Evolutionary conservation across 1,140 invertebrate species (phyloP).

Genomic region (Nasonia vitripennis): DNA sequence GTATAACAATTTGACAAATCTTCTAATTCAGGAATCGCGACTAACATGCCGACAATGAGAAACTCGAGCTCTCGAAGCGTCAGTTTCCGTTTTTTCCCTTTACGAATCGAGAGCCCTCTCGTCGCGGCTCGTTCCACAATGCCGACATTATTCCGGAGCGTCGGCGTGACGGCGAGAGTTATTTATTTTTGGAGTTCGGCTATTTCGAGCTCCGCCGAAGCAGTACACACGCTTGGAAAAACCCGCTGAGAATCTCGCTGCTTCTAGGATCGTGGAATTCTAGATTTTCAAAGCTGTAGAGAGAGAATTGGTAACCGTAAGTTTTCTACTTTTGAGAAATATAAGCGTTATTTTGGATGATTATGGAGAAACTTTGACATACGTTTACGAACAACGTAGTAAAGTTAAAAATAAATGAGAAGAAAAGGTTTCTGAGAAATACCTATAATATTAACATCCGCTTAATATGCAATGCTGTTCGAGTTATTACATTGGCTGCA

Average conservation of each 20-base stretch:
- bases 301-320: background rate
- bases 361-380: background rate
- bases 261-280: slow-evolving; percentile 42
- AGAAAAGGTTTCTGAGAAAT: too few relatives aligned
- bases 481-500: too few relatives aligned
- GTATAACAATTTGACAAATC: too few relatives aligned
- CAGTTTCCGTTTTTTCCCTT: background rate
- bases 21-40: too few relatives aligned
- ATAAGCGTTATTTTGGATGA: too few relatives aligned
- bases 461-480: too few relatives aligned
- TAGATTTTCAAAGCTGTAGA: background rate
- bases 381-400: background rate
- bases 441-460: too few relatives aligned
- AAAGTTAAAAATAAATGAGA: too few relatives aligned
- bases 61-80: background rate
- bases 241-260: background rate
- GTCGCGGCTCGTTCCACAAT: slow-evolving; percentile 51
- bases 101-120: background rate
- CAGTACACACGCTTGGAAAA: background rate
- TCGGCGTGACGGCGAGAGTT: slow-evolving; percentile 64
- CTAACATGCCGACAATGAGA: too few relatives aligned
- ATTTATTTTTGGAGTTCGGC: slow-evolving; percentile 68
- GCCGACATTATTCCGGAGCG: slow-evolving; percentile 65
- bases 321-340: too few relatives aligned
- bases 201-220: slow-evolving; percentile 62